Conservation (phyloP, 2,797 vertebrate genomes). For the Poecilia picta region DNA sequence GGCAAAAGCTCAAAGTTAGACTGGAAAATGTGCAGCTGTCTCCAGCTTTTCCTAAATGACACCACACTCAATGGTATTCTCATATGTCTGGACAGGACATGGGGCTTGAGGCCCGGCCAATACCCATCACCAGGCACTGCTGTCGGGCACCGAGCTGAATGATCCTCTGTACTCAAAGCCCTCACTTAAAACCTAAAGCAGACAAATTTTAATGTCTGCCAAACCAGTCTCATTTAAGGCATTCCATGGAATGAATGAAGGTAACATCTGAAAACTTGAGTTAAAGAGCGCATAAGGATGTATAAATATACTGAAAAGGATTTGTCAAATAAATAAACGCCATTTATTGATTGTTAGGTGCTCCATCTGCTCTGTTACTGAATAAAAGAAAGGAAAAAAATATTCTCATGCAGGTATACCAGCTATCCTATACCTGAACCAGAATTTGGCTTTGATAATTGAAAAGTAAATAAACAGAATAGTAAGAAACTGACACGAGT, state of each 20-base stretch:
- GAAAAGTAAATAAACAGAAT: conserved; percentile 48
- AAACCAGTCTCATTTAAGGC: conserved; percentile 24
- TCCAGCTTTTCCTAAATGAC: conserved; percentile 76
- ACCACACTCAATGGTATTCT: conserved; percentile 73
- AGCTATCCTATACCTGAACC: background rate
- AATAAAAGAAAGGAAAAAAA: background rate
- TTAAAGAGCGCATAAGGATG: background rate
- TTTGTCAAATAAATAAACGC: background rate
- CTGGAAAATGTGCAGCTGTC: conserved; percentile 64
- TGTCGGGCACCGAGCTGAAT: conserved; percentile 44
- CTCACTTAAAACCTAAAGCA: conserved; percentile 39
- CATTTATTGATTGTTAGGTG: background rate
- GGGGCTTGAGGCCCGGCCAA: conserved; percentile 69
- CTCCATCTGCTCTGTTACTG: background rate
- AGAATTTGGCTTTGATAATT: conserved; percentile 27
- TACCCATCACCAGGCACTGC: conserved; percentile 69
- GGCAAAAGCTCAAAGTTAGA: conserved; percentile 50
- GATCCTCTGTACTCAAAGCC: conserved; percentile 39
- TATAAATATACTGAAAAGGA: conserved; percentile 4
- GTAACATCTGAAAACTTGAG: conserved; percentile 18
- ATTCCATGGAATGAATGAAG: conserved; percentile 24
- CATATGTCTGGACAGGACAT: conserved; percentile 75
- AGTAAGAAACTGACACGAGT: conserved; percentile 44
- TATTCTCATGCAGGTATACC: background rate
- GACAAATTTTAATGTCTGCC: conserved; percentile 43